Evolutionary conservation across 1,140 invertebrate species (phyloP), one percentile per base, ranked within the genome.

Genomic region (Drosophila busckii): DNA sequence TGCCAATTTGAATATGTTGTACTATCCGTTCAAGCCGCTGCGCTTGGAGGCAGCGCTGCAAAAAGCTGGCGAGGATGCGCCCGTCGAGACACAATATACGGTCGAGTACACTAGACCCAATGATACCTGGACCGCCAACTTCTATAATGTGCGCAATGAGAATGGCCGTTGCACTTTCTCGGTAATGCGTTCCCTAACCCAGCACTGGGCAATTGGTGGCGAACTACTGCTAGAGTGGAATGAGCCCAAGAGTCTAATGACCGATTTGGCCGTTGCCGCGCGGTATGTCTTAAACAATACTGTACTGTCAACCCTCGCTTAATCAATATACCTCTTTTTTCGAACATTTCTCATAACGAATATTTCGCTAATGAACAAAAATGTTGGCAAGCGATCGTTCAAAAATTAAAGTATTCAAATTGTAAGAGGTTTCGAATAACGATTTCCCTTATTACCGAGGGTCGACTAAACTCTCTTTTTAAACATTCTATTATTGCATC

Each of bases 151-250:
- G 0, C 53, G 69, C 20, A 67, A 48, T 12, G 65, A 87, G 4
- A 71, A 12, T 22, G 86, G 86, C 1, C 80, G 84, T 3, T 68
- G 69, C 25, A 86, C 86, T 1, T 10, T 87, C 13, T 86, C 85
- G 8, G 41, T 64, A 23, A 70, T 87, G 82, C 58, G 75, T 6
- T 70, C 84, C 4, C 37, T 87, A 8, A 55, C 58, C 15, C 35
- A 54, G 12, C 69, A 80, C 13, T 73, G 73, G 67, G 82, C 80
- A 1, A 23, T 86, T 13, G 86, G 86, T 10, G 66, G 46, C 3
- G 86, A 87, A 15, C 19, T 87, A 4, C 52, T 86, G 0, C 26
- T 80, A 2, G 84, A 87, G 52, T 87, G 86, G 86, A 83, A 54
- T 23, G 48, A 67, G 8, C 68, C 75, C 7, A 68, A 63, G 8